Evolutionary conservation across 2,113 vertebrate genomes (phyloP).

Genomic region (Gnathochromis pfefferi): DNA sequence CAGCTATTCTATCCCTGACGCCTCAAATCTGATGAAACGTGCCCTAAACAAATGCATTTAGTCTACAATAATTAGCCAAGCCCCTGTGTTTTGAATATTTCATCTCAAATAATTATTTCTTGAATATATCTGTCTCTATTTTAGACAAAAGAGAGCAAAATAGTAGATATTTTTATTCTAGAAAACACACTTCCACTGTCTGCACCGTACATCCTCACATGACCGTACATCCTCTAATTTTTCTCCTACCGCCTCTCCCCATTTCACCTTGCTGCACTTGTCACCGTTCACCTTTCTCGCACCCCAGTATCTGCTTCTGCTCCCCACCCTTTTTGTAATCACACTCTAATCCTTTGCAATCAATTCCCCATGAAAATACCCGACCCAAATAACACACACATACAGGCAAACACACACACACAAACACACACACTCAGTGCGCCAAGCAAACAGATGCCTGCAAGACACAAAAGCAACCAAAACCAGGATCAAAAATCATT

Average conservation of each 20-base stretch:
- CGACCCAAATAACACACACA: background rate
- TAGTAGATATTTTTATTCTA: background rate
- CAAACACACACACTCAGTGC: background rate
- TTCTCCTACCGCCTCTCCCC: background rate
- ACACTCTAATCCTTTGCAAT: constrained; percentile 37
- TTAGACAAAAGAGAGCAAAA: background rate
- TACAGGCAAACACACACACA: background rate
- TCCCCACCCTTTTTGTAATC: constrained; percentile 16
- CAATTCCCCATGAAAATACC: constrained; percentile 13
- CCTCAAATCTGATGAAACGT: background rate
- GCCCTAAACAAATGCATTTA: background rate
- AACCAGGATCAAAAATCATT: background rate
- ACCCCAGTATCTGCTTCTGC: background rate
- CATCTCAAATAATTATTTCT: background rate
- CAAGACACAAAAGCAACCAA: background rate
- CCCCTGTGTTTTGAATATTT: background rate
- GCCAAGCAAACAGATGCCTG: background rate
- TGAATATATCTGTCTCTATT: background rate
- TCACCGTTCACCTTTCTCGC: background rate
- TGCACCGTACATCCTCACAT: background rate
- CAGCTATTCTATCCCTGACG: background rate
- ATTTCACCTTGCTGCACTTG: background rate
- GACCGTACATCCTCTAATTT: too few species aligned
- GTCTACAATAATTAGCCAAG: background rate
- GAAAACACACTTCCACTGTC: background rate